Conservation (phyloP, 2,888 invertebrate genomes). For the Andricus curvator region DNA sequence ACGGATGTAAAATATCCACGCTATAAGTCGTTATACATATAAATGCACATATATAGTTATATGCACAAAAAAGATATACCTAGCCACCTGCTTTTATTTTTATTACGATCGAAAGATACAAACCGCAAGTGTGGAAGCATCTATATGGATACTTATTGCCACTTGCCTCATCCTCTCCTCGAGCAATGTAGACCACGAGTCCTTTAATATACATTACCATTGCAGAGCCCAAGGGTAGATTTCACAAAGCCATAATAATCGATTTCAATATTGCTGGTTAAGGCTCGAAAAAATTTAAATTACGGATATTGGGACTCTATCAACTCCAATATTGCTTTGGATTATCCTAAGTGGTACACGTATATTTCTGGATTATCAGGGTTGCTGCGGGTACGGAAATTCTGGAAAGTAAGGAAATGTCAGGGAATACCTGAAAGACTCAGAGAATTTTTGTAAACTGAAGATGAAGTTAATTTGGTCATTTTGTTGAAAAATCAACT, state of each 20-base stretch:
- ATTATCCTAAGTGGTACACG: not conserved
- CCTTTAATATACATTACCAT: slow-evolving; percentile 5
- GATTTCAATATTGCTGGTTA: slow-evolving; percentile 22
- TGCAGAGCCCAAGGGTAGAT: not conserved
- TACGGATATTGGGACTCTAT: not conserved
- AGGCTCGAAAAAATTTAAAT: not conserved
- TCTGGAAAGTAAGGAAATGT: no score
- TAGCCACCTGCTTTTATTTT: slow-evolving; percentile 11
- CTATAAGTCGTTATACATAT: slow-evolving; percentile 12
- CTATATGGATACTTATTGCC: slow-evolving; percentile 1
- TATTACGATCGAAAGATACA: slow-evolving; percentile 6
- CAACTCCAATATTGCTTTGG: not conserved
- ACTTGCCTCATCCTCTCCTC: not conserved
- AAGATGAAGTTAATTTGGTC: no score
- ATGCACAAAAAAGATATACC: slow-evolving; percentile 42
- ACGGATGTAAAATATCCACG: slow-evolving; percentile 56
- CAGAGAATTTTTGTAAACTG: no score
- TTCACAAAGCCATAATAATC: slow-evolving; percentile 20
- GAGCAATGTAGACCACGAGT: not conserved
- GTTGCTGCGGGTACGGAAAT: no score
- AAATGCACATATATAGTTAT: slow-evolving; percentile 40
- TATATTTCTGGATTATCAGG: not conserved
- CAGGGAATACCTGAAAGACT: no score
- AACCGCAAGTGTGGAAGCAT: slow-evolving; percentile 13
- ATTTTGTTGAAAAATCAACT: no score